Base-by-base conservation (phyloP, 2,113 vertebrate genomes). In the Theropithecus gelada region DNA sequence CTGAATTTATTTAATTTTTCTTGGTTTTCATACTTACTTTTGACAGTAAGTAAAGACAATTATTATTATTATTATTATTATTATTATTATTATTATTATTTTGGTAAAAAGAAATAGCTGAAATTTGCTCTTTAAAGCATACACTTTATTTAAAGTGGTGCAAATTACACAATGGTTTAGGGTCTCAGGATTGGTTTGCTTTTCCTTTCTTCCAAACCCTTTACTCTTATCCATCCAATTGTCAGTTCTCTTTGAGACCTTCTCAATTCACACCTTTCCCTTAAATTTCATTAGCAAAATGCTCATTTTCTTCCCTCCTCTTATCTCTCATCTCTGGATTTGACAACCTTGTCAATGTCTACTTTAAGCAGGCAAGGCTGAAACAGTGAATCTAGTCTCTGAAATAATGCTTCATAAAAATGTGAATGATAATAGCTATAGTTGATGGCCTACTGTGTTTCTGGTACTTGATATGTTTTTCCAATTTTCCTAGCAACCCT, bases 261-360 rank as follows among this genome's bases (percentile, higher is more conserved):
- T 96, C 32, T 80, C 76, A 93, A 85, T 35, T 79, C n/a, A 73
- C 4, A 90, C 17, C 76, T 38, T 68, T 48, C 13, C 40, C n/a
- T 72, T 88, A 88, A 66, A 94, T 94, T 73, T 88, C 45, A 92
- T 68, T 70, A 94, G 27, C 78, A 97, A 96, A 83, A 82, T 66
- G 8, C 1, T 68, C 13, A 22, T 55, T 27, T 70, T 45, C n/a
- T 82, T 10, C 22, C 23, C 25, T 88, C 35, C 25, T 68, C 38
- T 35, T 43, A 38, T 79, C 73, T 61, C 48, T 90, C 23, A 80
- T 88, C 38, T 88, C 50, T 90, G 45, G 16, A 86, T 86, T 75
- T 93, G 32, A 32, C 30, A 73, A 16, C 50, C 7, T 95, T 45
- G 68, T 55, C 23, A 48, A 22, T 40, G 32, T 68, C 50, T 48